phyloP scores from a whole-genome alignment of 2,797 vertebrate genomes.

The Holocentrus rufus region DNA sequence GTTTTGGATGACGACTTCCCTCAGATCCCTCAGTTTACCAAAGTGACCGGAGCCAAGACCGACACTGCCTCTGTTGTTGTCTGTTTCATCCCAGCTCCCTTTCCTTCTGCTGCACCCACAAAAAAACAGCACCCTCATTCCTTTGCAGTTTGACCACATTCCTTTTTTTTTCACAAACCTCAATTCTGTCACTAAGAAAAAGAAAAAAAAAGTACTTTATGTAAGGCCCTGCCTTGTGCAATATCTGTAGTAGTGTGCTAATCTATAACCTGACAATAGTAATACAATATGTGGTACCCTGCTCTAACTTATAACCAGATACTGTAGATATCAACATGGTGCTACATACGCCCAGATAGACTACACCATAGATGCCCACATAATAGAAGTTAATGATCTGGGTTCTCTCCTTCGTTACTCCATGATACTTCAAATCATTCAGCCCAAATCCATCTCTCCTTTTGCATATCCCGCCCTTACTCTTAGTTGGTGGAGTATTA shows the following conservation, averaged over 20 bases:
- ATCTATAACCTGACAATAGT: conserved; percentile 48
- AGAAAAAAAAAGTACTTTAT: conserved; percentile 40
- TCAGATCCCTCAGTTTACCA: neutral
- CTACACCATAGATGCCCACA: conserved; percentile 1
- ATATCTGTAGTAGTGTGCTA: conserved; percentile 54
- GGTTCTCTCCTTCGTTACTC: conserved; percentile 57
- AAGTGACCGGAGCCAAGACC: too few species aligned
- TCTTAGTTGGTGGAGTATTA: conserved; percentile 39
- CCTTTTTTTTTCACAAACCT: conserved; percentile 15
- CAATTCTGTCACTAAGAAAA: conserved; percentile 33
- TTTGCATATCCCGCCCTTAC: neutral
- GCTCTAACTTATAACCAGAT: conserved; percentile 29
- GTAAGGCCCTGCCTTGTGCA: conserved; percentile 81
- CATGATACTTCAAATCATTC: conserved; percentile 36
- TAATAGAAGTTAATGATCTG: conserved; percentile 28
- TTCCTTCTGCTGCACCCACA: conserved; percentile 24
- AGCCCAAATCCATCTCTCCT: conserved; percentile 6
- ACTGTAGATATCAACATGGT: conserved; percentile 36
- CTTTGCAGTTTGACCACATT: conserved; percentile 7
- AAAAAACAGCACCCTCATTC: conserved; percentile 5
- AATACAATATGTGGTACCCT: conserved; percentile 42
- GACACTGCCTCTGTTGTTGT: too few species aligned
- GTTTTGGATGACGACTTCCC: neutral
- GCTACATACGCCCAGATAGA: conserved; percentile 38
- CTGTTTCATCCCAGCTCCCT: conserved; percentile 6